Percentiles rank a stretch among this genome's conserved stretches.
Conservation (phyloP, 2,113 vertebrate species). For the Ailuropoda melanoleuca region DNA sequence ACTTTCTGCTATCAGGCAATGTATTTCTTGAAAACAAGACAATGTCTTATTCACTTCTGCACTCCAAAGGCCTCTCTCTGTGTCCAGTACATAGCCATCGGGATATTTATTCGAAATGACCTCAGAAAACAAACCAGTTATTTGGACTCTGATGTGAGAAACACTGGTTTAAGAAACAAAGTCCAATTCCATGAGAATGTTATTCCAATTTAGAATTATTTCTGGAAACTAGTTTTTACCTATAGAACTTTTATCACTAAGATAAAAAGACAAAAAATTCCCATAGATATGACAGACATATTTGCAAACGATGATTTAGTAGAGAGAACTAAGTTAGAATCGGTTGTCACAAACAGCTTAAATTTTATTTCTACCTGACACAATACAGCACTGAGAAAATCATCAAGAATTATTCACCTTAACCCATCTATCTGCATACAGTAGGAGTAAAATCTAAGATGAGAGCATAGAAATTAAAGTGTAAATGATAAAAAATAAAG, state of each 20-base stretch:
- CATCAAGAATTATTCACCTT: neutral
- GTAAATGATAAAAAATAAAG: slow-evolving; percentile 36
- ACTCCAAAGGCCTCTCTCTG: neutral
- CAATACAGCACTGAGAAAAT: neutral
- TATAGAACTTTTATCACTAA: neutral
- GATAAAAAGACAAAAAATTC: slow-evolving; percentile 16
- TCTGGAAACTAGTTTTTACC: neutral
- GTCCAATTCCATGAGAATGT: neutral
- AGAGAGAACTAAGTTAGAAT: neutral
- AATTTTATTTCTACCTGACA: slow-evolving; percentile 7
- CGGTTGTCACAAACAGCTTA: neutral
- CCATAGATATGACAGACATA: neutral
- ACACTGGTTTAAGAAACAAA: neutral
- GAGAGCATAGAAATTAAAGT: neutral
- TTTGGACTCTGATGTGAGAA: neutral
- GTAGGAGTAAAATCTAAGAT: neutral
- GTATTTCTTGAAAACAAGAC: slow-evolving; percentile 7
- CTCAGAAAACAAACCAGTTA: neutral
- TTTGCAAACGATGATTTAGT: slow-evolving; percentile 12
- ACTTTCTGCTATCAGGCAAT: neutral
- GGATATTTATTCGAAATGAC: neutral
- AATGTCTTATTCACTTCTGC: neutral
- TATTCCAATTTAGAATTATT: neutral
- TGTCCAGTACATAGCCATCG: neutral
- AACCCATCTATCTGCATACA: neutral